These are phyloP conservation scores for Eciton burchellii DNA, from an alignment of 1,140 invertebrate species.

Conservation along the genomic window DNA sequence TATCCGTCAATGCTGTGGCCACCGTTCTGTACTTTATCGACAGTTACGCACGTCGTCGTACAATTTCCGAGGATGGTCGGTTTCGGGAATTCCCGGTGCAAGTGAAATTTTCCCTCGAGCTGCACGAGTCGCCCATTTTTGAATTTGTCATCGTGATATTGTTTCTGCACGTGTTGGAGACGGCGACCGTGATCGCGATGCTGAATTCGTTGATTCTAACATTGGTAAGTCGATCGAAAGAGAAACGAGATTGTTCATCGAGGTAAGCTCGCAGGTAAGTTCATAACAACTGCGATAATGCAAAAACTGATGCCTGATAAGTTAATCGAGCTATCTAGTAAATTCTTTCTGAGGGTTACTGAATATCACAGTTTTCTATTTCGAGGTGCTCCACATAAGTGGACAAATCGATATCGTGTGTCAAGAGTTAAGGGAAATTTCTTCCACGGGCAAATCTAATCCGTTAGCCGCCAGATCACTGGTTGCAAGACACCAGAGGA, in stretches of 20 bases:
- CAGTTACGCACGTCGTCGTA: not conserved
- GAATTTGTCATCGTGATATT: constrained; percentile 37
- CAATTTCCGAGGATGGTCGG: not conserved
- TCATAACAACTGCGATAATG: not conserved
- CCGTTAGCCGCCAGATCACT: constrained; percentile 1
- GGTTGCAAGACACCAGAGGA: constrained; percentile 41
- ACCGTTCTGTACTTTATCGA: constrained; percentile 31
- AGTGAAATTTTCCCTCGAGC: constrained; percentile 43
- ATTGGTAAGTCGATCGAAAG: constrained; percentile 35
- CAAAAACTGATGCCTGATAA: not conserved
- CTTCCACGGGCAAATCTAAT: not conserved
- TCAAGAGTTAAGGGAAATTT: constrained; percentile 27
- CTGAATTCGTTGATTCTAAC: constrained; percentile 46
- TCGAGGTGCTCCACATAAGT: constrained; percentile 53
- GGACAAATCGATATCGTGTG: constrained; percentile 62
- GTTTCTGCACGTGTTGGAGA: constrained; percentile 40
- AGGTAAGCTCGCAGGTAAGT: too few species aligned
- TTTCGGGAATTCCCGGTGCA: constrained; percentile 42
- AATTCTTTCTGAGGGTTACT: not conserved
- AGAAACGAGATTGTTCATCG: too few species aligned
- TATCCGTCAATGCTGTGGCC: not conserved
- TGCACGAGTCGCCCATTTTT: constrained; percentile 21
- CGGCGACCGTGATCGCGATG: constrained; percentile 39
- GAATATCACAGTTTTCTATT: constrained; percentile 20
- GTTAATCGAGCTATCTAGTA: not conserved